Evolutionary conservation across 37 sponge, comb jelly and placozoan genomes (phyloP).

Genomic region (Beroe ovata): DNA sequence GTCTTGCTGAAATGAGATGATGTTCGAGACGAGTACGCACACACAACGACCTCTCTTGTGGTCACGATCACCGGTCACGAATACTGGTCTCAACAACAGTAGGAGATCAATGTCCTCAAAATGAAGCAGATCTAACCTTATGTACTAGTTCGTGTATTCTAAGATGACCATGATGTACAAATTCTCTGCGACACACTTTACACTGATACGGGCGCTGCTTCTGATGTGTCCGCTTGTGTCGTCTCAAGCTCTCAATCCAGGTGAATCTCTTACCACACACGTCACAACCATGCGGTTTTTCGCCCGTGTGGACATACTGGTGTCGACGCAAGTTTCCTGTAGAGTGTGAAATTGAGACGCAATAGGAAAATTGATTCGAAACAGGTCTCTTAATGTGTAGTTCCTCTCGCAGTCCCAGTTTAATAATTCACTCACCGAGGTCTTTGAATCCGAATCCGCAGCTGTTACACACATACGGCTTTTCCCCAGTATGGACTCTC

Average conservation of each 20-base stretch:
- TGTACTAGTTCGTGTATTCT: constrained; percentile 63
- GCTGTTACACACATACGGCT: constrained; percentile 56
- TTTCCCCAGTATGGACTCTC: constrained; percentile 51
- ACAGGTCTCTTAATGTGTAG: too few relatives aligned
- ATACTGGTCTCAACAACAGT: too few relatives aligned
- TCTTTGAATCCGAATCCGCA: constrained; percentile 66
- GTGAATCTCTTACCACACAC: constrained; percentile 41
- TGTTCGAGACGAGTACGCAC: too few relatives aligned
- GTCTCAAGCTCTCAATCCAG: constrained; percentile 41
- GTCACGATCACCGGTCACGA: too few relatives aligned
- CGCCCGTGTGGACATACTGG: constrained; percentile 63
- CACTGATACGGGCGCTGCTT: constrained; percentile 63
- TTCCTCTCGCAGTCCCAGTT: too few relatives aligned
- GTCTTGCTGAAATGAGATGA: constrained; percentile 66
- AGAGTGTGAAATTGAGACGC: too few relatives aligned
- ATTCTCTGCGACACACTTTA: constrained; percentile 43
- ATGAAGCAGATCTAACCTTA: constrained; percentile 13
- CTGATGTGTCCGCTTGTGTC: constrained; percentile 56
- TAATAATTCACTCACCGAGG: constrained; percentile 37
- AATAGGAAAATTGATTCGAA: too few relatives aligned
- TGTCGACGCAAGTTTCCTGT: constrained; percentile 42
- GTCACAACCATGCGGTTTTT: constrained; percentile 62
- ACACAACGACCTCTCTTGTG: too few relatives aligned
- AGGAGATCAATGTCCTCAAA: neutral
- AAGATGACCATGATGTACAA: constrained; percentile 56